Evolutionary conservation across 2,113 vertebrate species (phyloP), one percentile per base, ranked within the genome.

Genomic region (Glareola pratincola): DNA sequence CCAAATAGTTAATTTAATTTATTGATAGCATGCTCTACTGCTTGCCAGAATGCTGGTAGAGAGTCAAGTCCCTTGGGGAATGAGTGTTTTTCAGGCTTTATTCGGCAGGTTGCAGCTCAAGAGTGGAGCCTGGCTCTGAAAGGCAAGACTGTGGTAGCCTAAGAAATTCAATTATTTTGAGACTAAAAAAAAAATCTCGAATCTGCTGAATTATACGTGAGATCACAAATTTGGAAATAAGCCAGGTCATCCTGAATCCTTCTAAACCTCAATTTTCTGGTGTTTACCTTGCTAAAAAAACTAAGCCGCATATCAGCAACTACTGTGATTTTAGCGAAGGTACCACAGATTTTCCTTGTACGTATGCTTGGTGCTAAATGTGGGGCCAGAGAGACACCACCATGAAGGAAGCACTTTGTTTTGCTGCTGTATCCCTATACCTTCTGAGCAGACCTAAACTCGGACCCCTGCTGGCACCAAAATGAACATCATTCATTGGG

Each of bases 231-330:
- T 74, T 79, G 48, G 48, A 74, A 91, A 84, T 78, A 78, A 62
- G 63, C 37, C 45, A 39, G 22, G 2, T 1, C 37, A 47, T 39
- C 62, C 11, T n/a, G 15, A 56, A 36, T 63, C 63, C 62, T 75
- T 80, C 48, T 45, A 51, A 85, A 13, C 39, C 39, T 29, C 62
- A 22, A n/a, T 73, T 73, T 78, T 78, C 34, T 11, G 2, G 56
- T 64, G 15, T 75, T 80, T 80, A 22, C 50, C 12, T 36, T 82
- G 26, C 37, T 64, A 14, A 57, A 88, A 80, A 39, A 36, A 9
- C 0, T 5, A 8, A 77, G 29, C 14, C 3, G 1, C 1, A 0
- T 74, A 43, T 45, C 39, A 37, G 20, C 24, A 29, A 30, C 60
- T 48, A 34, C 30, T 1, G 7, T 34, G 18, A 37, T 71, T 59